Base-by-base conservation (phyloP, 2,888 invertebrate species). In the Machimus atricapillus region DNA sequence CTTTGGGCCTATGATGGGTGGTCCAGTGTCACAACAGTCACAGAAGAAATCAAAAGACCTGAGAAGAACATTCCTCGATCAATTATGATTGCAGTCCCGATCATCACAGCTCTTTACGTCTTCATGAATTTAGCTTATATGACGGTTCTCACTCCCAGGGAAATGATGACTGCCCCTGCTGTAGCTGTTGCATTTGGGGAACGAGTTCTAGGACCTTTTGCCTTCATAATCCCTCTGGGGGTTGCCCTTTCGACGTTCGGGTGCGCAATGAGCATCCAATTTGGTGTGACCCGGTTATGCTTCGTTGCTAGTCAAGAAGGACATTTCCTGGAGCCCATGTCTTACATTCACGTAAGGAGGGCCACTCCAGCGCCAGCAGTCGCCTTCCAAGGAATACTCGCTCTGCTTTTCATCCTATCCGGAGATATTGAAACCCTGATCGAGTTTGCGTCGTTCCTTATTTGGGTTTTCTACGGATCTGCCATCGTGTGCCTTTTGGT, bases 1-100 rank as follows among this genome's bases (percentile, higher is more conserved):
- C 93, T 97, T 0, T 97, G 97, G 97, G 96, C 97, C 0, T 97
- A 96, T 90, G 97, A 97, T 90, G 97, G 97, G n/a, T 97, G 97
- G 97, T 96, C 95, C 88, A 95, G 95, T 66, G 95, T 96, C 0
- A 96, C 96, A 0, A 94, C 95, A 0, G 95, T 96, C 19, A 96
- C 96, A 0, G 96, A 96, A 91, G 96, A 96, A 92, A 94, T 96
- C 52, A 95, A 96, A 90, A 94, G 93, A 89, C 96, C 96, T 40
- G 95, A 95, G 90, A 94, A 94, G 94, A 97, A 97, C 91, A 96
- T 97, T 37, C 96, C 96, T 0, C 93, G 95, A 66, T 96, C 97
- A 89, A 97, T 97, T 89, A 93, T 95, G 9, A 96, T 97, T 82
- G 97, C 96, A 0, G 96, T 97, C 0, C 97, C 97, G 0, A 92